Percentiles rank a stretch among this genome's conserved stretches.
phyloP scores from a whole-genome alignment of 2,113 vertebrate species.

The Murina feae region DNA sequence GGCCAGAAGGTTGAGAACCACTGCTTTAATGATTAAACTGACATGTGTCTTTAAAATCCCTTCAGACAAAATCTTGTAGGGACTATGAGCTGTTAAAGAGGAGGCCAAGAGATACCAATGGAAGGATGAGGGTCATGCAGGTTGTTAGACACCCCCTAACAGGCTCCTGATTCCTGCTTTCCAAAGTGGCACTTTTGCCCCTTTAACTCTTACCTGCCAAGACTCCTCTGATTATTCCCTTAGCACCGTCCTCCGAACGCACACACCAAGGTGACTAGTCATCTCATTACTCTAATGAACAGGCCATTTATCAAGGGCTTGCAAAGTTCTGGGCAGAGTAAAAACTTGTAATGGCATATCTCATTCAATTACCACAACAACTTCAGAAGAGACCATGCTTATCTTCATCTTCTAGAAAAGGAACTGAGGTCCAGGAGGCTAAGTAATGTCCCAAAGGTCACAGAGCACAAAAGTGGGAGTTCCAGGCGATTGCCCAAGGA shows the following conservation, averaged over 20 bases:
- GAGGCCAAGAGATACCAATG: background rate
- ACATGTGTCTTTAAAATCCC: background rate
- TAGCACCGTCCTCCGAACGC: accelerated
- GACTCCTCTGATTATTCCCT: background rate
- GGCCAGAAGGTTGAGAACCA: too few species aligned
- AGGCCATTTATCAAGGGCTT: background rate
- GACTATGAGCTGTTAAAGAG: background rate
- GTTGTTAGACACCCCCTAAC: background rate
- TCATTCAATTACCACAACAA: background rate
- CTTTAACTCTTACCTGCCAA: background rate
- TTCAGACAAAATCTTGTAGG: background rate
- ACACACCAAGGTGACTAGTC: background rate
- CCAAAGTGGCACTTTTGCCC: background rate
- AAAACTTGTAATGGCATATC: background rate
- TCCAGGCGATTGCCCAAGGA: accelerated
- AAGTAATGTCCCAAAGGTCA: background rate
- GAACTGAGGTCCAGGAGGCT: background rate
- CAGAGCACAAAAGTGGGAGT: background rate
- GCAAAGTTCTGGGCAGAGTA: background rate
- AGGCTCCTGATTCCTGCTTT: background rate
- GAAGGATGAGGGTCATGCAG: background rate
- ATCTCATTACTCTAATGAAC: accelerated
- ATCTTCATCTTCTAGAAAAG: background rate
- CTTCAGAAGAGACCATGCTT: background rate
- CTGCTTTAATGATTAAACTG: too few species aligned